Percentiles rank a stretch among this genome's conserved stretches.
phyloP scores from a whole-genome alignment of 53 echinoderm and acorn worm species.

The Patiria pectinifera region DNA sequence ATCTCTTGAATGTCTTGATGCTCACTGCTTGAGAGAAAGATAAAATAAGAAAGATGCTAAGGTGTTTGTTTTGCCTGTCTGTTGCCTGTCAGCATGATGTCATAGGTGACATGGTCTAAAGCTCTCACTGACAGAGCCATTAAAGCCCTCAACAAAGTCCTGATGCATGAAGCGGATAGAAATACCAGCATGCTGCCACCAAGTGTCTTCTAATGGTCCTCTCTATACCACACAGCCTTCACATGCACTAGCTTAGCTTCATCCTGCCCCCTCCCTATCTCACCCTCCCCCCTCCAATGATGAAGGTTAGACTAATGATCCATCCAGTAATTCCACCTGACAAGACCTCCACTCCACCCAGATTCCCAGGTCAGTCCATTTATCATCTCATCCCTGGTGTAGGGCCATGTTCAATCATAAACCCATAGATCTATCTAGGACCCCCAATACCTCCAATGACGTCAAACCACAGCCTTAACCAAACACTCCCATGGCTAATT shows the following conservation, averaged over 20 bases:
- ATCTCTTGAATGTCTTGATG: too few species aligned
- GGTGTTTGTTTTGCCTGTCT: too few species aligned
- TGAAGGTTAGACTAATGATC: slow-evolving; percentile 18
- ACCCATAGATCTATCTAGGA: background rate
- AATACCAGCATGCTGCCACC: too few species aligned
- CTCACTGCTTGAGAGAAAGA: too few species aligned
- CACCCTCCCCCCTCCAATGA: background rate
- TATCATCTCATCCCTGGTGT: background rate
- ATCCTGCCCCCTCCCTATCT: background rate
- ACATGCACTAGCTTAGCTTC: background rate
- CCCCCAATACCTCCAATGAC: background rate
- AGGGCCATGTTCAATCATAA: background rate
- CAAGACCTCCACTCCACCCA: background rate
- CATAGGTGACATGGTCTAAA: too few species aligned
- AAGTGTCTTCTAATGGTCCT: too few species aligned
- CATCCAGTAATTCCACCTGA: background rate
- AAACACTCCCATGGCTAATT: background rate
- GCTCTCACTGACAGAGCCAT: too few species aligned
- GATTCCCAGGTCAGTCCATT: slow-evolving; percentile 2
- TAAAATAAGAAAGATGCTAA: too few species aligned
- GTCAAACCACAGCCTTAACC: background rate
- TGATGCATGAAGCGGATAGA: too few species aligned
- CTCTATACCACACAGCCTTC: too few species aligned
- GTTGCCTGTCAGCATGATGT: too few species aligned
- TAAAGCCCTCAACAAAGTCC: too few species aligned